phyloP scores from a whole-genome alignment of 1,140 invertebrate genomes.

The Apolygus lucorum region DNA sequence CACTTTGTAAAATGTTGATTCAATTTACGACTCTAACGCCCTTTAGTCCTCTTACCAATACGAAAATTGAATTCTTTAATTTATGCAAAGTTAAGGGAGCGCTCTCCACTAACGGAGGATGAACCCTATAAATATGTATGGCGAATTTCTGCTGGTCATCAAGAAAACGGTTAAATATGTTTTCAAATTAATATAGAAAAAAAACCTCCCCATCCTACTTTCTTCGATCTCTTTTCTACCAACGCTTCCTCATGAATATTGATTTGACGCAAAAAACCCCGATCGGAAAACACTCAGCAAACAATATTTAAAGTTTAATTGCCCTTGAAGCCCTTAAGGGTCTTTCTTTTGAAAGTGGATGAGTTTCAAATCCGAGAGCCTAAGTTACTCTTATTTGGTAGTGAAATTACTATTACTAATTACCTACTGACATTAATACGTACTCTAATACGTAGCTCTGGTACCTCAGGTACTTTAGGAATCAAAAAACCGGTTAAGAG shows the following conservation, averaged over 20 bases:
- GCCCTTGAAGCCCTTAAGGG: background rate
- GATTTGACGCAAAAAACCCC: background rate
- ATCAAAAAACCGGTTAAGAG: no score
- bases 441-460: no score
- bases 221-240: background rate
- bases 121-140: conserved; percentile 1
- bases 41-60: background rate
- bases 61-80: conserved; percentile 13
- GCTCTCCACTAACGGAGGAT: background rate
- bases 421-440: no score
- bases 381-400: no score
- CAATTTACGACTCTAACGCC: conserved; percentile 11
- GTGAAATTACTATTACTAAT: no score
- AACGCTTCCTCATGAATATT: conserved; percentile 4
- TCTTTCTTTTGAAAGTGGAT: no score
- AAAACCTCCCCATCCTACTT: background rate
- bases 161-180: conserved; percentile 10
- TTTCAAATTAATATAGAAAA: conserved; percentile 10
- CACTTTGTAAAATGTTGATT: conserved; percentile 6
- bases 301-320: conserved; percentile 14
- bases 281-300: conserved; percentile 1
- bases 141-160: conserved; percentile 7
- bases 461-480: no score
- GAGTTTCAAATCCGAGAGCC: no score
- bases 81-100: conserved; percentile 13